Conservation (phyloP, 2,888 invertebrate species). For the Trimorus sp. region DNA sequence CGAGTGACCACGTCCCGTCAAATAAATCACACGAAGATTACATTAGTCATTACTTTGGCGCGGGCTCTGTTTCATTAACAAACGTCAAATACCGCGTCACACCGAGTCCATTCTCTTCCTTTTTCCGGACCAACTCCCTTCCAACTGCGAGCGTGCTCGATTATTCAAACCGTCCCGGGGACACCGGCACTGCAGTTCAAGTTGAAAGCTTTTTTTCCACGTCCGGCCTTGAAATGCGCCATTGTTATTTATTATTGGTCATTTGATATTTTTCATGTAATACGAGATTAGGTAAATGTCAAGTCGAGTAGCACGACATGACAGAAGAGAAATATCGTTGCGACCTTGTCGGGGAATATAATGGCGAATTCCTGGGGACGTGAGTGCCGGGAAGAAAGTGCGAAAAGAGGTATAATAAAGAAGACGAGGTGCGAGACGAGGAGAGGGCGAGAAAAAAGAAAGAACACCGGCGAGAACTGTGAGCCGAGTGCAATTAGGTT, state of each 20-base stretch:
- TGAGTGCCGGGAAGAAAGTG: conserved; percentile 64
- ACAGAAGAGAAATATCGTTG: conserved; percentile 62
- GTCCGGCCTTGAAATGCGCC: conserved; percentile 7
- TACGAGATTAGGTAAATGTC: conserved; percentile 62
- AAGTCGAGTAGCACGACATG: conserved; percentile 62
- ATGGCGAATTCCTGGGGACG: conserved; percentile 62
- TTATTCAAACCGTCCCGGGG: conserved; percentile 24
- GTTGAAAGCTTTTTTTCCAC: conserved; percentile 27
- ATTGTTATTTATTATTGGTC: conserved; percentile 59
- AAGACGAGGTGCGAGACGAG: conserved; percentile 58
- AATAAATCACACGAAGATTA: conserved; percentile 15
- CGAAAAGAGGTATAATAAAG: conserved; percentile 66
- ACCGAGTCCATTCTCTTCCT: conserved; percentile 1
- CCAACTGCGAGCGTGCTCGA: not conserved
- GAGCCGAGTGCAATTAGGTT: conserved; percentile 79
- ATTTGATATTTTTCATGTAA: conserved; percentile 62
- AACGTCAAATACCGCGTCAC: not conserved
- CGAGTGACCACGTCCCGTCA: not conserved
- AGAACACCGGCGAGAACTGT: conserved; percentile 66
- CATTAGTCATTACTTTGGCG: conserved; percentile 18
- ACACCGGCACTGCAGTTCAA: not conserved
- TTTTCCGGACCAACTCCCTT: not conserved
- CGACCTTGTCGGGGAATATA: conserved; percentile 65
- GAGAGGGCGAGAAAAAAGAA: conserved; percentile 56
- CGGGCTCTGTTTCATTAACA: not conserved